Percentiles rank a stretch among this genome's conserved stretches.
Conservation (phyloP, 2,888 invertebrate genomes). For the Choreutis nemorana region DNA sequence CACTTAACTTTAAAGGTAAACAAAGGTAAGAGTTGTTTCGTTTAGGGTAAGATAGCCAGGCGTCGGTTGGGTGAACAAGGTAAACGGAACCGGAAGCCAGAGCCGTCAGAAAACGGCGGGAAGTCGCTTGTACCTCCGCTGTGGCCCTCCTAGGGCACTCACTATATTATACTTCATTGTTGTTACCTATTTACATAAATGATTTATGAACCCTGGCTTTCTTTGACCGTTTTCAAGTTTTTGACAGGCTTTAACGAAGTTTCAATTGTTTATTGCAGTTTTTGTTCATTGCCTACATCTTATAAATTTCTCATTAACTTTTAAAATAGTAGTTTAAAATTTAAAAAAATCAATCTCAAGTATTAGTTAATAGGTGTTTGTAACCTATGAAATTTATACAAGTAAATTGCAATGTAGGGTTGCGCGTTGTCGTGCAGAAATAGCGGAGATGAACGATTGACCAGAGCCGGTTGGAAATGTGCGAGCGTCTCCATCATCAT, state of each 20-base stretch:
- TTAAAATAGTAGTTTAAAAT: too few species aligned
- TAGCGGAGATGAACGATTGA: conserved; percentile 3
- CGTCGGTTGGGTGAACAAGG: conserved; percentile 1
- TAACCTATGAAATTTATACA: too few species aligned
- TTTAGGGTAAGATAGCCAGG: too few species aligned
- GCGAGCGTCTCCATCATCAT: conserved; percentile 1
- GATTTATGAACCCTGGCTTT: conserved; percentile 33
- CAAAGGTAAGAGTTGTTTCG: too few species aligned
- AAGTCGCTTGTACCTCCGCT: conserved; percentile 39
- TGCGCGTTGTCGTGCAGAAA: conserved; percentile 3
- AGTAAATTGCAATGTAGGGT: conserved; percentile 3
- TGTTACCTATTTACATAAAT: conserved; percentile 45
- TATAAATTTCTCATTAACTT: too few species aligned
- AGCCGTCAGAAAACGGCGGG: conserved; percentile 34
- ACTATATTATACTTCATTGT: conserved; percentile 43
- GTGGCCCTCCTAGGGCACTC: conserved; percentile 28
- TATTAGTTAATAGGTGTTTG: too few species aligned
- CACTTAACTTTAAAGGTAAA: too few species aligned
- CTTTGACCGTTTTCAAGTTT: too few species aligned
- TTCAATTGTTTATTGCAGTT: too few species aligned
- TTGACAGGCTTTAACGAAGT: too few species aligned
- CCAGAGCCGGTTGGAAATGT: conserved; percentile 1
- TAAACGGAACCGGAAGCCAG: conserved; percentile 33
- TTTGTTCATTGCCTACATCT: too few species aligned
- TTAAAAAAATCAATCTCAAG: too few species aligned